Conservation (phyloP, 2,113 vertebrate genomes). For the Gallinago undulata region DNA sequence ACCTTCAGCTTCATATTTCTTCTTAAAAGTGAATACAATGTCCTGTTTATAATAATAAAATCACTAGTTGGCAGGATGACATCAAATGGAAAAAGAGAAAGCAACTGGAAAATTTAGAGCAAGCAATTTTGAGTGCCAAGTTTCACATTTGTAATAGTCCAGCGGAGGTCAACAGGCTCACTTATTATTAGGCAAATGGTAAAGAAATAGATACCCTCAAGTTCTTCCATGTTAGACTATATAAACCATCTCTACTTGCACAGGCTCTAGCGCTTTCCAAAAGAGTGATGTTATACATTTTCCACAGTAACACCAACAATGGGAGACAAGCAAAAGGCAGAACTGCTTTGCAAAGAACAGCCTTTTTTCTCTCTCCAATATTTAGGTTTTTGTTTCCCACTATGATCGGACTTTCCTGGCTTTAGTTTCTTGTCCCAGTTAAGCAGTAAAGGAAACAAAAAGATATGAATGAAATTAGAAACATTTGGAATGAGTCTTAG, state of each 20-base stretch:
- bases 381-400: constrained; percentile 74
- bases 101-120: constrained; percentile 84
- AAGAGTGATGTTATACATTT: constrained; percentile 63
- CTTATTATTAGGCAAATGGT: constrained; percentile 72
- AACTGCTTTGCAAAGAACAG: constrained; percentile 18
- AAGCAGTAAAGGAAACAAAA: constrained; percentile 76
- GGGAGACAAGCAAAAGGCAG: constrained; percentile 62
- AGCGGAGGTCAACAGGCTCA: constrained; percentile 76
- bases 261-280: constrained; percentile 33
- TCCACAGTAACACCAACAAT: constrained; percentile 59
- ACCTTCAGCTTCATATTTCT: constrained; percentile 83
- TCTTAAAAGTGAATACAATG: constrained; percentile 85
- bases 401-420: constrained; percentile 74
- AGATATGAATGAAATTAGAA: constrained; percentile 77
- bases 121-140: constrained; percentile 82
- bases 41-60: constrained; percentile 87
- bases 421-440: constrained; percentile 72
- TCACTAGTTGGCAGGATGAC: constrained; percentile 80
- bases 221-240: constrained; percentile 55
- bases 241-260: constrained; percentile 55
- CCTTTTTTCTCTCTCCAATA: constrained; percentile 70
- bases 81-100: constrained; percentile 76
- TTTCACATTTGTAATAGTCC: constrained; percentile 81
- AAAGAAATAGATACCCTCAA: constrained; percentile 70
- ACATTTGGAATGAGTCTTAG: constrained; percentile 59